Conservation (phyloP, 2,797 vertebrate genomes). For the Percopsis omiscomaycus region DNA sequence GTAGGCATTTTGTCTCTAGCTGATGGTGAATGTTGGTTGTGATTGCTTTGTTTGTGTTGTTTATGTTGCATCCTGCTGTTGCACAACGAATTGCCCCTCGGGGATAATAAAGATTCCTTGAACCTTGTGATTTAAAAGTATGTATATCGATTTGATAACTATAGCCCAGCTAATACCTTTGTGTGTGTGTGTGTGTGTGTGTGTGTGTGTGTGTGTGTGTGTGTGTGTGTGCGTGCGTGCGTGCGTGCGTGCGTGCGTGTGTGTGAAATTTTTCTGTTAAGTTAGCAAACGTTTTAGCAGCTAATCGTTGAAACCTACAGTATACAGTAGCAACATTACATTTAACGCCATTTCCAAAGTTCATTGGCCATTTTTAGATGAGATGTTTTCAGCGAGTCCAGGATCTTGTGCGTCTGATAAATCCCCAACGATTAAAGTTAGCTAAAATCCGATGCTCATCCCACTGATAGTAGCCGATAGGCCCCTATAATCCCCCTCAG, state of each 20-base stretch:
- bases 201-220: conserved; percentile 3
- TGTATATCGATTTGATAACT: too few species aligned
- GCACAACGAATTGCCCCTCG: too few species aligned
- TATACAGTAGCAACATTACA: neutral
- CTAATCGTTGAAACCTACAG: neutral
- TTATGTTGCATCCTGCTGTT: too few species aligned
- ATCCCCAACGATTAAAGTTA: conserved; percentile 40
- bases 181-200: neutral
- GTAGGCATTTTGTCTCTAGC: too few species aligned
- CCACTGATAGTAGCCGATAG: conserved; percentile 40
- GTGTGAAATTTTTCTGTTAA: neutral
- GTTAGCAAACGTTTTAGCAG: neutral
- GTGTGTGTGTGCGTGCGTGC: conserved; percentile 1
- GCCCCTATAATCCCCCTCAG: conserved; percentile 53
- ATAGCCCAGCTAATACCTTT: neutral
- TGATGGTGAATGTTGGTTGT: too few species aligned
- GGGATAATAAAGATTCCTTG: too few species aligned
- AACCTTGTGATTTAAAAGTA: too few species aligned
- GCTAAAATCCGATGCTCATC: conserved; percentile 57
- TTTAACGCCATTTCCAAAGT: too few species aligned
- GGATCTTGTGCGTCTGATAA: conserved; percentile 19
- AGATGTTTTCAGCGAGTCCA: conserved; percentile 18
- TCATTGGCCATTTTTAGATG: conserved; percentile 26
- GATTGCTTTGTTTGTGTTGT: too few species aligned
- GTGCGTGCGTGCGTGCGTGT: neutral